phyloP scores from a whole-genome alignment of 2,113 vertebrate species.

The Phoenicopterus ruber region DNA sequence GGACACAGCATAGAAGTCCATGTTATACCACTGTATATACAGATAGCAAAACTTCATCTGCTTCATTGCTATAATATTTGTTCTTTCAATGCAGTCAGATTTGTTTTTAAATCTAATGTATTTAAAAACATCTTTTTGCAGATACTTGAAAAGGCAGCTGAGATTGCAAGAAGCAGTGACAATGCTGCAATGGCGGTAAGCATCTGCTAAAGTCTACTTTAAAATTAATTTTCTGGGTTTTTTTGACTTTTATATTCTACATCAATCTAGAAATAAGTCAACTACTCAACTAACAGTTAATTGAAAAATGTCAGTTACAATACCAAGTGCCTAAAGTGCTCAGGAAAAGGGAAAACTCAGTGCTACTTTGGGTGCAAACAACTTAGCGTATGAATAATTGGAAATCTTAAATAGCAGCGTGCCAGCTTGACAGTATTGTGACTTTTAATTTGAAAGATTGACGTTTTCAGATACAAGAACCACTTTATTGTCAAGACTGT shows the following conservation, averaged over 20 bases:
- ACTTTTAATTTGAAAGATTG: background rate
- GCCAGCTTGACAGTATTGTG: background rate
- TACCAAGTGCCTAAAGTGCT: background rate
- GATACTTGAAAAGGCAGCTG: slow-evolving; percentile 98
- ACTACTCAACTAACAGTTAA: background rate
- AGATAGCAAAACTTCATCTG: background rate
- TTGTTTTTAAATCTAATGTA: background rate
- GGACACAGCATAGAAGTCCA: background rate
- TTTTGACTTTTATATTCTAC: background rate
- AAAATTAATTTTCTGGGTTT: rapidly evolving
- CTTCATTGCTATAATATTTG: background rate
- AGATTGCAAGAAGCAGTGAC: slow-evolving; percentile 86
- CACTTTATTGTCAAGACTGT: background rate
- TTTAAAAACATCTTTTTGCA: slow-evolving; percentile 59
- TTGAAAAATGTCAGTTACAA: background rate
- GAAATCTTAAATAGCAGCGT: background rate
- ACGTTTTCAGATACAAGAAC: background rate
- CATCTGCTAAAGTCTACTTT: background rate
- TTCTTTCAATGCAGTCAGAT: background rate
- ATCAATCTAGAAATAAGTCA: background rate
- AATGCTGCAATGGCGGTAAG: slow-evolving; percentile 83
- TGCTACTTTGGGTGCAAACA: background rate
- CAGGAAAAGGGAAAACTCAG: background rate
- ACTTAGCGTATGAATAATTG: background rate
- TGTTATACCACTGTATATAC: background rate